Percentiles rank a stretch among this genome's conserved stretches.
These are phyloP conservation scores for Crenuchus spilurus DNA, from an alignment of 2,797 vertebrate genomes.

Conservation along the genomic window DNA sequence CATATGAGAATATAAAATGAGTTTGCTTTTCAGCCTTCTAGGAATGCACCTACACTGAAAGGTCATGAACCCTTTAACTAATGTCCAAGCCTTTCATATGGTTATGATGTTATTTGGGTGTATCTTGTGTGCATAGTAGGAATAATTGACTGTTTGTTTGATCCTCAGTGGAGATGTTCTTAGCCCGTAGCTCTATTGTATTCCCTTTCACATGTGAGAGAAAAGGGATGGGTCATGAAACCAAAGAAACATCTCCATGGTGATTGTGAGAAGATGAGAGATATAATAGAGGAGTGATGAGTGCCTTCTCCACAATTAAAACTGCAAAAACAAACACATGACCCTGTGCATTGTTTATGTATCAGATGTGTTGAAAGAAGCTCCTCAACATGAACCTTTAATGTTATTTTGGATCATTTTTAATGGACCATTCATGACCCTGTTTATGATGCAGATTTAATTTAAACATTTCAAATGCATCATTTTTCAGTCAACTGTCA, in stretches of 20 bases:
- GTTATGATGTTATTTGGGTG: background rate
- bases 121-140: background rate
- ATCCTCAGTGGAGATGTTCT: slow-evolving; percentile 1
- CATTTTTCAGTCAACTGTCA: no score
- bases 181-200: background rate
- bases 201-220: background rate
- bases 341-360: no score
- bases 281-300: background rate
- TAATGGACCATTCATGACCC: no score
- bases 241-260: background rate
- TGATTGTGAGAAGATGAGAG: background rate
- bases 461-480: no score
- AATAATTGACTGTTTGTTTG: slow-evolving; percentile 5
- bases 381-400: no score
- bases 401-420: no score
- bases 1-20: background rate
- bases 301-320: background rate
- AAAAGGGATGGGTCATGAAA: background rate
- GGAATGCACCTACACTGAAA: slow-evolving; percentile 1
- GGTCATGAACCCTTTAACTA: background rate
- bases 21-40: background rate
- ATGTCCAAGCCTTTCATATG: background rate
- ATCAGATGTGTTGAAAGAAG: no score
- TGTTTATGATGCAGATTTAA: no score
- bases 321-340: slow-evolving; percentile 8